Evolutionary conservation across 2,888 invertebrate species (phyloP).

Genomic region (Uropetala carovei): DNA sequence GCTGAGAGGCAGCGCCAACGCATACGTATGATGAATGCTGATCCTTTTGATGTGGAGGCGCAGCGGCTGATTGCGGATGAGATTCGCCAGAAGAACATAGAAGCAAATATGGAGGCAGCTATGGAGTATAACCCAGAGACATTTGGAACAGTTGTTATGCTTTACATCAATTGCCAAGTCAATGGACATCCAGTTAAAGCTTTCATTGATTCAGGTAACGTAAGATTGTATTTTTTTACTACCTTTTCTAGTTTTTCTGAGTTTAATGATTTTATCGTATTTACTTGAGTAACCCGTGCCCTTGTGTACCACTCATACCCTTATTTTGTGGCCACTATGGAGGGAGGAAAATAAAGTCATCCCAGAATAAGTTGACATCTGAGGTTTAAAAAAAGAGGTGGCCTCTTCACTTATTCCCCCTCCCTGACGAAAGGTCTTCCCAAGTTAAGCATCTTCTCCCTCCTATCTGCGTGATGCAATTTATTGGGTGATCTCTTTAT

Average conservation of each 20-base stretch:
- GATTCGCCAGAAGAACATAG: constrained; percentile 96
- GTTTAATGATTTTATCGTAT: too few relatives aligned
- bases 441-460: too few relatives aligned
- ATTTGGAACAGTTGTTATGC: constrained; percentile 98
- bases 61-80: constrained; percentile 97
- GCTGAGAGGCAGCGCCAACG: constrained; percentile 90
- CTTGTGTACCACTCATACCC: too few relatives aligned
- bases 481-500: too few relatives aligned
- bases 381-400: too few relatives aligned
- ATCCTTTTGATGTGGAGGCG: constrained; percentile 97
- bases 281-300: too few relatives aligned
- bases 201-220: constrained; percentile 94
- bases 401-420: too few relatives aligned
- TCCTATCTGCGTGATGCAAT: too few relatives aligned
- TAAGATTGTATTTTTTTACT: not conserved
- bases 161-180: constrained; percentile 97
- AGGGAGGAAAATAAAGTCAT: too few relatives aligned
- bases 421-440: too few relatives aligned
- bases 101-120: constrained; percentile 98
- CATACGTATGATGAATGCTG: constrained; percentile 92
- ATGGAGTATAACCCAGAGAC: constrained; percentile 99
- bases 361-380: too few relatives aligned
- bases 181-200: constrained; percentile 98
- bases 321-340: too few relatives aligned
- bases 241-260: not conserved